Evolutionary conservation across 1,140 invertebrate genomes (phyloP).

Genomic region (Drusus annulatus): DNA sequence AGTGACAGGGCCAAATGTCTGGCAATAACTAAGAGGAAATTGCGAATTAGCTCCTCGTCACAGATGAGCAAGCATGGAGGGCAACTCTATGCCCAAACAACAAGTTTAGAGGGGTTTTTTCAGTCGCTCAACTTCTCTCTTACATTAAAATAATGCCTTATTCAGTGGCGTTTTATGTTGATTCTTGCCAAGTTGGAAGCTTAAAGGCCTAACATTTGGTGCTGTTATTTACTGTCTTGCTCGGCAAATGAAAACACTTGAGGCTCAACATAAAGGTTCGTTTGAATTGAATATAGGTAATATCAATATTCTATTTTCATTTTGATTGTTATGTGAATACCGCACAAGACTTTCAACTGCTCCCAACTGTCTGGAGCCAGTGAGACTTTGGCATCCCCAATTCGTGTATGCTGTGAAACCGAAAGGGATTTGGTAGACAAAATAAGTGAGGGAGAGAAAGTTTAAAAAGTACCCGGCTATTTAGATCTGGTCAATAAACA

Average conservation of each 20-base stretch:
- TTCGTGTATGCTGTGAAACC: no score
- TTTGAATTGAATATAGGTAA: no score
- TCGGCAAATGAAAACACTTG: not conserved
- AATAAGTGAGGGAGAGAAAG: no score
- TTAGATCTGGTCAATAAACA: no score
- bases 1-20: constrained; percentile 29
- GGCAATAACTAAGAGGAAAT: constrained; percentile 32
- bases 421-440: no score
- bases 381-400: no score
- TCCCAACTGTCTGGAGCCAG: no score
- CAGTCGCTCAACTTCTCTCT: not conserved
- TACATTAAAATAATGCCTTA: not conserved
- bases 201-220: not conserved
- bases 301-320: no score
- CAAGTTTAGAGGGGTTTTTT: not conserved
- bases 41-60: constrained; percentile 34
- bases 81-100: not conserved
- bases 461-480: no score
- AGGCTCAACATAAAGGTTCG: not conserved
- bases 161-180: not conserved
- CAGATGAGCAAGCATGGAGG: constrained; percentile 10
- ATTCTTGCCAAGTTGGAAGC: not conserved
- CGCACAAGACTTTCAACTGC: no score
- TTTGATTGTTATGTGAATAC: no score
- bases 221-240: not conserved